A percentile compares a stretch with the other conserved stretches of the same genome.
phyloP scores from a whole-genome alignment of 2,113 vertebrate genomes.

The Malaclemys terrapin region DNA sequence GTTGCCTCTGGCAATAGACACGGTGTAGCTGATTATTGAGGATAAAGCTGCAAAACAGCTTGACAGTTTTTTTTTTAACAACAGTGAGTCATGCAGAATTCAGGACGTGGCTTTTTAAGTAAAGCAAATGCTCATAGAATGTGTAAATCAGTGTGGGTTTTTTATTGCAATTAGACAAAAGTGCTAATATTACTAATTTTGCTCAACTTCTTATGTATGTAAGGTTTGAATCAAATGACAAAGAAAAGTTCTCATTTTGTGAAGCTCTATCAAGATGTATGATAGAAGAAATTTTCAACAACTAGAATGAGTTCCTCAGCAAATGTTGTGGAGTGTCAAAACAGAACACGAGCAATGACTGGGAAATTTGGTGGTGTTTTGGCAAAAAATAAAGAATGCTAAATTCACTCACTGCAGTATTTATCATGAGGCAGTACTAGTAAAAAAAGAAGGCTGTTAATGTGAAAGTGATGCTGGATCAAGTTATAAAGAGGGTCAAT shows the following conservation, averaged over 20 bases:
- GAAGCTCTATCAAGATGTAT: background rate
- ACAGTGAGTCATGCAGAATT: too few species aligned
- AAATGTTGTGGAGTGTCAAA: background rate
- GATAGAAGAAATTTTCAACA: background rate
- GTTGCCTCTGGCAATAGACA: too few species aligned
- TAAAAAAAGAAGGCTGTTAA: background rate
- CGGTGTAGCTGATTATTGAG: too few species aligned
- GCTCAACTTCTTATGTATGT: accelerated
- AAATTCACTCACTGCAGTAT: background rate
- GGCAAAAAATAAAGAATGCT: background rate
- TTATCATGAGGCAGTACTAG: background rate
- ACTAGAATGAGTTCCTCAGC: background rate
- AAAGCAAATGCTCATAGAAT: too few species aligned
- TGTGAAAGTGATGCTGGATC: background rate
- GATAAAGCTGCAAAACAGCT: too few species aligned
- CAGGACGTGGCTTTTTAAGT: too few species aligned
- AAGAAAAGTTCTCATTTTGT: background rate
- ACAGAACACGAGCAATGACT: background rate
- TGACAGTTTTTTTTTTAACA: too few species aligned
- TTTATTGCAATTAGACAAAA: background rate
- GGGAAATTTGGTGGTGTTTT: background rate
- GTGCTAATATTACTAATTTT: background rate
- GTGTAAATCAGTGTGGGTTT: too few species aligned
- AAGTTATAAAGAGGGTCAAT: background rate
- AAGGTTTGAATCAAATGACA: background rate